Conservation (phyloP, 2,888 invertebrate species). For the Pristionchus maxplancki region DNA sequence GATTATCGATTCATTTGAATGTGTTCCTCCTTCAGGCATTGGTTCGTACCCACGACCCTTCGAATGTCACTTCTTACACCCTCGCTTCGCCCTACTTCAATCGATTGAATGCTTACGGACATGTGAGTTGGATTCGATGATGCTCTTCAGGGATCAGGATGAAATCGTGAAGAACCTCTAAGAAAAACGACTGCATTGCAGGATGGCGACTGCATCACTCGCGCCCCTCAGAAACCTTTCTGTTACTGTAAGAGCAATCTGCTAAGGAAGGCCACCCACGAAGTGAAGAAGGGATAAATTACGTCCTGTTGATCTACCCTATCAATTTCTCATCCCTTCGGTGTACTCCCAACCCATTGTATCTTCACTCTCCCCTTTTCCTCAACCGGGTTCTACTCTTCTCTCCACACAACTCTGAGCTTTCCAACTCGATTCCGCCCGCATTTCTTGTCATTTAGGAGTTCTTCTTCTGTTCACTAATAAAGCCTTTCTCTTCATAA, state of each 20-base stretch:
- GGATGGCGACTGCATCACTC: slow-evolving; percentile 40
- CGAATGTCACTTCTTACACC: neutral
- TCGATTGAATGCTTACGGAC: slow-evolving; percentile 48
- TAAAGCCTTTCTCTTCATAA: neutral
- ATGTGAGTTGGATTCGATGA: neutral
- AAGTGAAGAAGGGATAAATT: slow-evolving; percentile 6
- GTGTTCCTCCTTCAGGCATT: neutral
- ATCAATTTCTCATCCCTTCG: neutral
- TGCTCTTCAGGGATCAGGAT: neutral
- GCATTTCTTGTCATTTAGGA: neutral
- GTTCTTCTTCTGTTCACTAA: neutral
- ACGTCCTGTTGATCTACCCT: neutral
- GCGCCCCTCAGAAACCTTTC: slow-evolving; percentile 49
- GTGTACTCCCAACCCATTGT: neutral
- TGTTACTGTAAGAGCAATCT: slow-evolving; percentile 42
- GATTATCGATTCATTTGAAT: neutral
- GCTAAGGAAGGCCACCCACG: neutral
- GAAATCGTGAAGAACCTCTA: neutral
- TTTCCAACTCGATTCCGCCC: neutral
- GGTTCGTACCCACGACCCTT: neutral
- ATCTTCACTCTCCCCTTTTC: neutral
- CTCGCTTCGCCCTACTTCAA: slow-evolving; percentile 48
- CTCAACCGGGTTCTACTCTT: slow-evolving; percentile 6
- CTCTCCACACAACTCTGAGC: neutral
- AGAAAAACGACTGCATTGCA: too few relatives aligned